Base-by-base conservation (phyloP, 1,140 invertebrate species). In the Rhagoletis zephyria region DNA sequence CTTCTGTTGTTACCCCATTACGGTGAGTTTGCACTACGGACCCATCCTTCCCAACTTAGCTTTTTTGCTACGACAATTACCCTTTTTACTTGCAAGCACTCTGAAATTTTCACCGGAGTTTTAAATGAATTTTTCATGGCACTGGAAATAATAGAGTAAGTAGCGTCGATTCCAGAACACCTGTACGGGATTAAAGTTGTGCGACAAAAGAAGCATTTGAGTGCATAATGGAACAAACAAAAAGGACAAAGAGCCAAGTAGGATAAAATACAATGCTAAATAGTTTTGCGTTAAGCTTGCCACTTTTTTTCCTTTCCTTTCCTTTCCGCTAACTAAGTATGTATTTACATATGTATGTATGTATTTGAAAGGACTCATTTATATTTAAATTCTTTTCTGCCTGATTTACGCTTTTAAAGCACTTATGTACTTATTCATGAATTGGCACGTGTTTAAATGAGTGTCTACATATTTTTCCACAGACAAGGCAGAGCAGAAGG, bases 91-190 rank as follows among this genome's bases (percentile, higher is more conserved):
- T 19, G 7, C 40, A 4, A 4, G 30, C 30, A 10, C 42, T 45
- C 45, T 12, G 40, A 10, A 81, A 30, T 81, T 81, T 56, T 48
- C n/a, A 81, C 48, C 74, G 74, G 74, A 81, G 74, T 56, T 81
- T 81, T 81, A 6, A 56, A 81, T 81, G 74, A 81, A 74, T 81
- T 81, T 81, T 81, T 81, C 48, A 81, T 81, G 16, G 74, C 74
- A 30, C 45, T 81, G 10, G 48, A 81, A 81, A 81, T 81, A 56
- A 30, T 81, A 56, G 19, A 56, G 56, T 81, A 81, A 56, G 48
- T 81, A 81, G 74, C 67, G 45, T 48, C 74, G 74, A 56, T 81
- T 19, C 74, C 74, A 42, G 74, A 81, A 81, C 74, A 81, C 74
- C 74, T 81, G 74, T 81, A 81, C 42, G 45, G 74, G 74, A 81